Percentiles rank a stretch among this genome's conserved stretches.
These are phyloP conservation scores for Galerucella nymphaeae DNA, from an alignment of 2,888 invertebrate species.

Conservation along the genomic window DNA sequence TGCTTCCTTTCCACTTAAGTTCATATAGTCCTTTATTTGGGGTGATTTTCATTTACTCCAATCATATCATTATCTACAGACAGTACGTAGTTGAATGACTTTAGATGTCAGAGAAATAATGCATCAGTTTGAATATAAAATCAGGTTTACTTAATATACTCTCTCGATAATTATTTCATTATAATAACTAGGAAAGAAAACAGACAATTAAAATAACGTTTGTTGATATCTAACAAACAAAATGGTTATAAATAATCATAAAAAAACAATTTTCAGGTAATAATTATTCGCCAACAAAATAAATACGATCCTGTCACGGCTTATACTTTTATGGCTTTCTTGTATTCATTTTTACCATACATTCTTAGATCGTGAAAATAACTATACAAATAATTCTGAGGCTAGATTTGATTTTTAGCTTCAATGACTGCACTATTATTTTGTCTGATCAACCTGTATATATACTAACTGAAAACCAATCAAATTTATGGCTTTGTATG, in stretches of 20 bases:
- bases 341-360: too few species aligned
- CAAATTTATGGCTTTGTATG: background rate
- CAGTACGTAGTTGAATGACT: slow-evolving; percentile 7
- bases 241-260: background rate
- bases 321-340: too few species aligned
- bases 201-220: background rate
- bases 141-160: background rate
- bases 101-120: background rate
- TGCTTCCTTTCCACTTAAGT: slow-evolving; percentile 9
- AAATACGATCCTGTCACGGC: too few species aligned
- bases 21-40: background rate
- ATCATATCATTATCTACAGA: slow-evolving; percentile 7
- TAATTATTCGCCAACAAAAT: too few species aligned
- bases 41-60: background rate
- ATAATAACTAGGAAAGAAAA: background rate
- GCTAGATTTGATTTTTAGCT: too few species aligned
- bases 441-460: background rate
- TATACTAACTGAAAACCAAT: background rate
- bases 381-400: too few species aligned
- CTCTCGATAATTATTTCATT: background rate
- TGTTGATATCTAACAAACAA: background rate
- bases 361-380: too few species aligned
- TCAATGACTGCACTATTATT: too few species aligned
- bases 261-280: too few species aligned
- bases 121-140: background rate